Percentiles rank a stretch among this genome's conserved stretches.
phyloP scores from a whole-genome alignment of 1,140 invertebrate species.

The Conus ventricosus region DNA sequence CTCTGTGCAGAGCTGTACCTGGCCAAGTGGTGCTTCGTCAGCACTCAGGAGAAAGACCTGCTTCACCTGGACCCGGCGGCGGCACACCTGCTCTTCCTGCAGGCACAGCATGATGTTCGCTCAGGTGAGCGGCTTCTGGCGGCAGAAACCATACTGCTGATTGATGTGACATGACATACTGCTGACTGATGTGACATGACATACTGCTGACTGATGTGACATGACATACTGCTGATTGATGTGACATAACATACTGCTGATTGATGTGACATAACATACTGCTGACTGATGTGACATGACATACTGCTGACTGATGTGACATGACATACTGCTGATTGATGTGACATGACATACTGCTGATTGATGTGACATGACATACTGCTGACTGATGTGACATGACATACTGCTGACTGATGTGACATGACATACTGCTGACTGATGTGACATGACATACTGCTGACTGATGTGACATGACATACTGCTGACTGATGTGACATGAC shows the following conservation, averaged over 20 bases:
- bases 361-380: no score
- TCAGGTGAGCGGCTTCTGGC: background rate
- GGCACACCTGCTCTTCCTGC: slow-evolving; percentile 29
- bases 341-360: no score
- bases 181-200: background rate
- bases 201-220: background rate
- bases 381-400: no score
- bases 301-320: no score
- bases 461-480: background rate
- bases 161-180: background rate
- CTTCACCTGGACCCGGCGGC: background rate
- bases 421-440: no score
- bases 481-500: no score
- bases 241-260: no score
- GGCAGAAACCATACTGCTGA: background rate
- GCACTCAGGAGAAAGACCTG: slow-evolving; percentile 11
- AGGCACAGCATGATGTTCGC: slow-evolving; percentile 21
- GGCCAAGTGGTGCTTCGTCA: slow-evolving; percentile 23
- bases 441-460: background rate
- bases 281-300: no score
- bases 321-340: no score
- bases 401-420: no score
- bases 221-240: no score
- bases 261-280: no score
- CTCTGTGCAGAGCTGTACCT: slow-evolving; percentile 7